Percentiles rank a stretch among this genome's conserved stretches.
Evolutionary conservation across 92 coral and sea anemone genomes (phyloP).

Genomic region (Montipora capitata): DNA sequence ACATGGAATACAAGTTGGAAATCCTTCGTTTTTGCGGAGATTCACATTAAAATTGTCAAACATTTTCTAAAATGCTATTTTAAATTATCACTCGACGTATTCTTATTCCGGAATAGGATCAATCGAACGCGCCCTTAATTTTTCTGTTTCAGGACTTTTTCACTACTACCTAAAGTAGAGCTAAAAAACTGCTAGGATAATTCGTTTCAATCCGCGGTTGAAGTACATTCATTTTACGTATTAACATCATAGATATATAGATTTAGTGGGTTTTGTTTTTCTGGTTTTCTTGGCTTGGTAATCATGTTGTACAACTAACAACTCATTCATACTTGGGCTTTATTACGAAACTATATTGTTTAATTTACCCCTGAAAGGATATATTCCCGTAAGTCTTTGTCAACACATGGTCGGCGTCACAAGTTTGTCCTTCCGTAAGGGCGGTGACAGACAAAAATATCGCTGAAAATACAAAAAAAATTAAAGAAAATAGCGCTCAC

Average conservation of each 20-base stretch:
- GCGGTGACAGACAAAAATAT: not conserved
- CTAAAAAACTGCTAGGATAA: too few species aligned
- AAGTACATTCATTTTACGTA: not conserved
- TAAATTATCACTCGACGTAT: too few species aligned
- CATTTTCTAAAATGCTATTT: too few species aligned
- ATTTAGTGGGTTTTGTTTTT: not conserved
- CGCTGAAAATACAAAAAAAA: not conserved
- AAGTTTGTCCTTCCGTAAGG: slow-evolving; percentile 16
- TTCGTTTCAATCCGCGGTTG: not conserved
- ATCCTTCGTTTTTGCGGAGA: too few species aligned
- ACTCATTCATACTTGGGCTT: not conserved
- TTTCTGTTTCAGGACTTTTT: too few species aligned
- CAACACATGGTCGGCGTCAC: not conserved
- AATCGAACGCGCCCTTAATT: too few species aligned
- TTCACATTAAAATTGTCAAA: too few species aligned
- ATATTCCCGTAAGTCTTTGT: slow-evolving; percentile 5
- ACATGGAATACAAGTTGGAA: too few species aligned
- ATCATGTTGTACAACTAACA: not conserved
- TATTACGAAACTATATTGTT: not conserved
- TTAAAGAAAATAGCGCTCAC: not conserved
- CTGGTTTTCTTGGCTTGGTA: slow-evolving; percentile 4
- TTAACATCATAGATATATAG: not conserved
- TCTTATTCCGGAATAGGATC: too few species aligned
- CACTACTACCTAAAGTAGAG: too few species aligned
- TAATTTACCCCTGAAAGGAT: slow-evolving; percentile 17